These are phyloP conservation scores for Metridium senile DNA, from an alignment of 92 coral and sea anemone species.

Conservation along the genomic window DNA sequence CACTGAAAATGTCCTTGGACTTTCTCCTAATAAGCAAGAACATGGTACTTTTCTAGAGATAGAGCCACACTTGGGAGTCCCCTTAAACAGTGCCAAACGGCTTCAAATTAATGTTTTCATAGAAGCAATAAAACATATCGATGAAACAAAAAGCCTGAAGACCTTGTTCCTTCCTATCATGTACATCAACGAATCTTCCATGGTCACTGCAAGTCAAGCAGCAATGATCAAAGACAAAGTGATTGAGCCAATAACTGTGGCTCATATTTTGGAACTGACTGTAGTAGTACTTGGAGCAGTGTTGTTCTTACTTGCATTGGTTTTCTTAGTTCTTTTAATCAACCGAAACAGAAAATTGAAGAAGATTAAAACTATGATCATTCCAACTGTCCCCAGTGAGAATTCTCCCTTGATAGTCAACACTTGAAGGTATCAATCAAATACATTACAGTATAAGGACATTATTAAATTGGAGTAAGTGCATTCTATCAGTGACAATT, in stretches of 20 bases:
- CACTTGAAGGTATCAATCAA: neutral
- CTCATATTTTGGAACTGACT: conserved; percentile 71
- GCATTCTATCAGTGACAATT: too few relatives aligned
- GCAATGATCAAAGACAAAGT: conserved; percentile 66
- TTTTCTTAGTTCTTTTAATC: conserved; percentile 43
- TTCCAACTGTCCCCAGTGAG: conserved; percentile 31
- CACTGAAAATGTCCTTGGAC: conserved; percentile 62
- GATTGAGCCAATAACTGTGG: conserved; percentile 57
- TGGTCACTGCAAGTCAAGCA: conserved; percentile 59
- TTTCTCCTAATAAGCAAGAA: conserved; percentile 70
- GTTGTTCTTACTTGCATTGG: conserved; percentile 53
- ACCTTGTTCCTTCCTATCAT: conserved; percentile 71
- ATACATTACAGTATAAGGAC: too few relatives aligned
- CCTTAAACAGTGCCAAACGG: conserved; percentile 75
- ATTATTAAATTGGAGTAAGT: too few relatives aligned
- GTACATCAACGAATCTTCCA: conserved; percentile 76
- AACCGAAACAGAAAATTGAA: conserved; percentile 54
- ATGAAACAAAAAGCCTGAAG: conserved; percentile 46
- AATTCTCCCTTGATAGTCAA: neutral
- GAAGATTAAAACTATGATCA: conserved; percentile 25
- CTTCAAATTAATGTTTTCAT: conserved; percentile 80
- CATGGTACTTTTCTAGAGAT: conserved; percentile 84
- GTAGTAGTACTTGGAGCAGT: conserved; percentile 72
- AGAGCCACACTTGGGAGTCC: conserved; percentile 84
- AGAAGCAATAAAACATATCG: conserved; percentile 56